phyloP scores from a whole-genome alignment of 2,888 invertebrate species.

The Machimus rusticus region DNA sequence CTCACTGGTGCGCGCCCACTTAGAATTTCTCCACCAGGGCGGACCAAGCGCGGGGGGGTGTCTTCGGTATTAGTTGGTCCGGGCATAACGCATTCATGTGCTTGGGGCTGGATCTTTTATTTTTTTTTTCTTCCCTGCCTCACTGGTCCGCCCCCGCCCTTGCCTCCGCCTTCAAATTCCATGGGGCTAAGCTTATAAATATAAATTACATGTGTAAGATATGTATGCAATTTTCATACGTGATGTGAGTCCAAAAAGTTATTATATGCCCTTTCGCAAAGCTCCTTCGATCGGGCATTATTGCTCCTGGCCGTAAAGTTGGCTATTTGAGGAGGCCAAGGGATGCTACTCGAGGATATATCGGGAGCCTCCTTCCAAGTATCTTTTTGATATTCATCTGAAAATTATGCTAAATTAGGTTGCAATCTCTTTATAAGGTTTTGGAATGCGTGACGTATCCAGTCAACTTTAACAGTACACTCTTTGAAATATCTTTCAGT shows the following conservation, averaged over 20 bases:
- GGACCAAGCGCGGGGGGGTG: neutral
- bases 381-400: neutral
- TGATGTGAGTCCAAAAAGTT: slow-evolving; percentile 51
- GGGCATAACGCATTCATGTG: slow-evolving; percentile 27
- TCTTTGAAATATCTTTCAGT: neutral
- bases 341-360: neutral
- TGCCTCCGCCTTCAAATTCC: slow-evolving; percentile 30
- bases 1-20: slow-evolving; percentile 3
- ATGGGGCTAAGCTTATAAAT: slow-evolving; percentile 49
- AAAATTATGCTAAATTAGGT: neutral
- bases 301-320: slow-evolving; percentile 28
- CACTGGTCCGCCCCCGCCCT: neutral
- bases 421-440: neutral
- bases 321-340: neutral
- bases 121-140: slow-evolving; percentile 2
- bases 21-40: slow-evolving; percentile 8
- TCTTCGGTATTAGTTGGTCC: slow-evolving; percentile 28
- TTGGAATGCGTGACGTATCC: neutral
- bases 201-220: slow-evolving; percentile 50
- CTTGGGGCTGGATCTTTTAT: slow-evolving; percentile 30
- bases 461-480: neutral
- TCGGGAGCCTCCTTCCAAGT: neutral
- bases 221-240: slow-evolving; percentile 50
- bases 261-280: slow-evolving; percentile 48
- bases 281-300: slow-evolving; percentile 47